Conservation (phyloP, 2,888 invertebrate species). For the Chymomyza procnemis region DNA sequence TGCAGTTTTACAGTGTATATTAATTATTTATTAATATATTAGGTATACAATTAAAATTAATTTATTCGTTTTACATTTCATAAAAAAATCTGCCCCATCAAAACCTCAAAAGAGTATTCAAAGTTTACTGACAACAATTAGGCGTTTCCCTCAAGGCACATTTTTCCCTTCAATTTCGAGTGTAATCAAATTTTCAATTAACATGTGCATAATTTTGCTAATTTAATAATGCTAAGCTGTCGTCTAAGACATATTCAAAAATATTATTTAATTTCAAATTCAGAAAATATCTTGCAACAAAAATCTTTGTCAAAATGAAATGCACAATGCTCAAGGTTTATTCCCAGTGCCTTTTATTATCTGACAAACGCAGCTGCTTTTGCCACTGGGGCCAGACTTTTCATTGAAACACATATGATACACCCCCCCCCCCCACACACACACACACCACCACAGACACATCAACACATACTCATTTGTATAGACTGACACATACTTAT, state of each 20-base stretch:
- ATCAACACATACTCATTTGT: background rate
- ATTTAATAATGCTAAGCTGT: constrained; percentile 7
- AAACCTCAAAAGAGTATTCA: background rate
- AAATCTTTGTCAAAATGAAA: constrained; percentile 47
- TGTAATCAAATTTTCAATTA: background rate
- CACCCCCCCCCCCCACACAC: background rate
- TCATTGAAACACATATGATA: background rate
- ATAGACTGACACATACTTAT: background rate
- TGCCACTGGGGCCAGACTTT: constrained; percentile 11
- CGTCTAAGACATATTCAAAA: background rate
- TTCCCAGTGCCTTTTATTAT: constrained; percentile 58
- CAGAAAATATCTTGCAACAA: constrained; percentile 34
- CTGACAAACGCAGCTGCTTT: constrained; percentile 60
- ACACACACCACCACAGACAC: background rate
- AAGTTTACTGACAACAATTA: background rate
- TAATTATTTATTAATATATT: too few relatives aligned
- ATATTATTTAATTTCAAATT: constrained; percentile 43
- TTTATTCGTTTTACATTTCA: too few relatives aligned
- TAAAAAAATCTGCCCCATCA: too few relatives aligned
- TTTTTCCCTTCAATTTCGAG: background rate
- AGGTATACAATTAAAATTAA: too few relatives aligned
- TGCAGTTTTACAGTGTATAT: too few relatives aligned
- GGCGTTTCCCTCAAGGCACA: too few relatives aligned
- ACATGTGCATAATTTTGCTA: constrained; percentile 30
- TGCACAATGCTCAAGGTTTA: constrained; percentile 45